Evolutionary conservation across 2,113 vertebrate genomes (phyloP).

Genomic region (Anolis sagrei): DNA sequence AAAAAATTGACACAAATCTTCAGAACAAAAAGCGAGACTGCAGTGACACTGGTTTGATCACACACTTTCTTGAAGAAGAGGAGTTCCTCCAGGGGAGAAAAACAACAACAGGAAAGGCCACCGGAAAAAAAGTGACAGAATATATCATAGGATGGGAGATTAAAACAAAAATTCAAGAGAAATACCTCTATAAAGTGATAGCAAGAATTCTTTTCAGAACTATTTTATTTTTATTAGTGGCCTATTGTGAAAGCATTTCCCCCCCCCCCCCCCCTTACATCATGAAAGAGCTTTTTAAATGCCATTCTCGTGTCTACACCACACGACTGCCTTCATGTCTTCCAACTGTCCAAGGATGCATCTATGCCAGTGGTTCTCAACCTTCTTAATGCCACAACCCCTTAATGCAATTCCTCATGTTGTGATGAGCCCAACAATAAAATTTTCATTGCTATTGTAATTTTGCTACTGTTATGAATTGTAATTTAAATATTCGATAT

Average conservation of each 20-base stretch:
- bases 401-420: no score
- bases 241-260: constrained; percentile 18
- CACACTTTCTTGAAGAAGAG: not conserved
- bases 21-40: not conserved
- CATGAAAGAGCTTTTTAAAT: no score
- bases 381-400: no score
- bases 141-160: constrained; percentile 15
- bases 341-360: not conserved
- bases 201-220: constrained; percentile 39
- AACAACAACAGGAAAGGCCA: not conserved
- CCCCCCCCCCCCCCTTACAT: no score
- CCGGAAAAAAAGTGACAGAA: not conserved
- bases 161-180: not conserved
- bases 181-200: not conserved
- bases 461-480: no score
- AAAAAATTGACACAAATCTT: not conserved
- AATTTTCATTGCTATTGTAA: no score
- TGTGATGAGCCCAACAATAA: no score
- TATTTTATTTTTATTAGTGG: constrained; percentile 36
- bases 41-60: not conserved
- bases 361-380: no score
- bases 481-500: no score
- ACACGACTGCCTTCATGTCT: not conserved
- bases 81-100: not conserved
- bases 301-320: not conserved